Percentiles rank a stretch among this genome's conserved stretches.
Evolutionary conservation across 1,140 invertebrate species (phyloP).

Genomic region (Drosophila suzukii): DNA sequence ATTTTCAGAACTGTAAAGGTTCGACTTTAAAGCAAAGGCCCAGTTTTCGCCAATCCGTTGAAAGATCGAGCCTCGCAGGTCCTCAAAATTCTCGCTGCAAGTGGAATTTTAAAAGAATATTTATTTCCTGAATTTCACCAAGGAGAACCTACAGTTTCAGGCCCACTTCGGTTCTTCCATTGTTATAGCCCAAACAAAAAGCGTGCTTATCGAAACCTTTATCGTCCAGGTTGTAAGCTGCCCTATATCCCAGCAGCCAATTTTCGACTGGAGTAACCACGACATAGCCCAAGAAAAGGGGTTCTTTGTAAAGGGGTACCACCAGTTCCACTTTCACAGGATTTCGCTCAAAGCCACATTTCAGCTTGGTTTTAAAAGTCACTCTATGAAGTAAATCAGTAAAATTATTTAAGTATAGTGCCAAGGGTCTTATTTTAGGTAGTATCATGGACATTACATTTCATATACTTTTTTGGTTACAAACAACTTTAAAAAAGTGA

Average conservation of each 20-base stretch:
- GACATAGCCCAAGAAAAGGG: slow-evolving; percentile 38
- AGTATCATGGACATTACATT: too few relatives aligned
- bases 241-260: slow-evolving; percentile 42
- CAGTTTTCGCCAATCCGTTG: slow-evolving; percentile 38
- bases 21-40: slow-evolving; percentile 43
- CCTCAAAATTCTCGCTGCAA: slow-evolving; percentile 51
- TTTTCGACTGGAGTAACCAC: slow-evolving; percentile 8
- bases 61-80: slow-evolving; percentile 57
- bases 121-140: not conserved
- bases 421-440: too few relatives aligned
- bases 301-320: slow-evolving; percentile 34
- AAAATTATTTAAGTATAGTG: not conserved
- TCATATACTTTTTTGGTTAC: too few relatives aligned
- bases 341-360: slow-evolving; percentile 17
- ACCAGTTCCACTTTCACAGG: slow-evolving; percentile 43
- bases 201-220: slow-evolving; percentile 48
- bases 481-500: too few relatives aligned
- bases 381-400: not conserved
- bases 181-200: slow-evolving; percentile 35
- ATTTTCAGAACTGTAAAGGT: slow-evolving; percentile 20
- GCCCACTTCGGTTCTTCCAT: slow-evolving; percentile 34
- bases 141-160: slow-evolving; percentile 41
- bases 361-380: slow-evolving; percentile 1
- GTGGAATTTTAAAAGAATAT: not conserved
- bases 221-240: slow-evolving; percentile 21